Evolutionary conservation across 2,888 invertebrate genomes (phyloP).

Genomic region (Hymenopus coronatus): DNA sequence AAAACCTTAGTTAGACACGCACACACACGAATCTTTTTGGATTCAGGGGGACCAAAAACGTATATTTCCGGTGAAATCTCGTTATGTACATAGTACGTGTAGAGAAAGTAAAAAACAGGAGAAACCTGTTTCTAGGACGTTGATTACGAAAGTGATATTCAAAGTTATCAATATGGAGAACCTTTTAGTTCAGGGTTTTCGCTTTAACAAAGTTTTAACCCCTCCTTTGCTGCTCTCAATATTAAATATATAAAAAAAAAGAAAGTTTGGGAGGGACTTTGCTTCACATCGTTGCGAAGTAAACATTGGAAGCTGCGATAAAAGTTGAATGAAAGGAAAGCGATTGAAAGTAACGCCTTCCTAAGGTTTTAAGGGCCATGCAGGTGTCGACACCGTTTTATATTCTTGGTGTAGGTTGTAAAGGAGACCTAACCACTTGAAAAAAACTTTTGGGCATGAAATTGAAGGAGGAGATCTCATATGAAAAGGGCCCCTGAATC

Average conservation of each 20-base stretch:
- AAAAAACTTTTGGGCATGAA: not conserved
- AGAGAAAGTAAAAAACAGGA: no score
- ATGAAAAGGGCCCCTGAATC: constrained; percentile 10
- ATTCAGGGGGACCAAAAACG: no score
- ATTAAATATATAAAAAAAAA: not conserved
- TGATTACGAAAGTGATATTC: no score
- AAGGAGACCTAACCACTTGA: not conserved
- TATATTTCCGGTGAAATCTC: no score
- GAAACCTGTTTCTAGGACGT: no score
- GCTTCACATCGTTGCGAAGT: not conserved
- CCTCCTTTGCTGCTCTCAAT: not conserved
- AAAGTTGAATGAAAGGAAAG: not conserved
- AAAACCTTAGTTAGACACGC: no score
- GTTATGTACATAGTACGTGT: no score
- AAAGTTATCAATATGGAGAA: no score
- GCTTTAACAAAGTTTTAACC: not conserved
- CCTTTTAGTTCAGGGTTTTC: no score
- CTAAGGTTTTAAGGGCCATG: not conserved
- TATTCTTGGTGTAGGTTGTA: not conserved
- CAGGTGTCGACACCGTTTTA: constrained; percentile 15
- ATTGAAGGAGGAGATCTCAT: not conserved
- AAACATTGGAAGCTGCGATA: not conserved
- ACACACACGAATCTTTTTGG: no score
- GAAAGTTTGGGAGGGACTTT: not conserved
- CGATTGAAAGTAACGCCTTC: not conserved